Percentiles rank a stretch among this genome's conserved stretches.
These are phyloP conservation scores for Neosilurus mollespiculum DNA, from an alignment of 2,797 vertebrate species.

Conservation along the genomic window DNA sequence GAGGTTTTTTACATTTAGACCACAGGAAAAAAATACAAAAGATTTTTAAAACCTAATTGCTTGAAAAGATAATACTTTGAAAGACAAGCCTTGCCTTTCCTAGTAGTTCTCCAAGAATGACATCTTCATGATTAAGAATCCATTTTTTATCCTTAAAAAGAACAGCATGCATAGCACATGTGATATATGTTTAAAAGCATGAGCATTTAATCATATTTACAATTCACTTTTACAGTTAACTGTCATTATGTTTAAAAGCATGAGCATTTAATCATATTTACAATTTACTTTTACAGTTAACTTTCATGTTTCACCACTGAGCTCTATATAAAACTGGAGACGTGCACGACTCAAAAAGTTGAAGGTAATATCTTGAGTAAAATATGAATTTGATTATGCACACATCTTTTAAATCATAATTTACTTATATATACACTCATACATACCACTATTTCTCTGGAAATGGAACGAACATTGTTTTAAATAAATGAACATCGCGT, in stretches of 20 bases:
- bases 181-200: too few relatives aligned
- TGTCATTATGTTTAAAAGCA: background rate
- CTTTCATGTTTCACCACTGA: background rate
- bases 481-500: too few relatives aligned
- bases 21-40: background rate
- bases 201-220: background rate
- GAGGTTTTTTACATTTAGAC: background rate
- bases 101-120: conserved; percentile 88
- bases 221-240: background rate
- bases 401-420: too few relatives aligned
- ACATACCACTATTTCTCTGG: too few relatives aligned
- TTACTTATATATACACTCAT: too few relatives aligned
- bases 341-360: too few relatives aligned
- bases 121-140: conserved; percentile 96
- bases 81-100: conserved; percentile 83
- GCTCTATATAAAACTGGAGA: too few relatives aligned
- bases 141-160: conserved; percentile 90
- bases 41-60: background rate
- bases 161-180: background rate
- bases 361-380: too few relatives aligned
- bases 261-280: background rate
- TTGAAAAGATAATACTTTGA: background rate
- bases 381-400: too few relatives aligned
- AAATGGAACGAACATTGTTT: too few relatives aligned
- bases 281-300: background rate